Base-by-base conservation (phyloP, 2,797 vertebrate genomes). In the Labroides dimidiatus region DNA sequence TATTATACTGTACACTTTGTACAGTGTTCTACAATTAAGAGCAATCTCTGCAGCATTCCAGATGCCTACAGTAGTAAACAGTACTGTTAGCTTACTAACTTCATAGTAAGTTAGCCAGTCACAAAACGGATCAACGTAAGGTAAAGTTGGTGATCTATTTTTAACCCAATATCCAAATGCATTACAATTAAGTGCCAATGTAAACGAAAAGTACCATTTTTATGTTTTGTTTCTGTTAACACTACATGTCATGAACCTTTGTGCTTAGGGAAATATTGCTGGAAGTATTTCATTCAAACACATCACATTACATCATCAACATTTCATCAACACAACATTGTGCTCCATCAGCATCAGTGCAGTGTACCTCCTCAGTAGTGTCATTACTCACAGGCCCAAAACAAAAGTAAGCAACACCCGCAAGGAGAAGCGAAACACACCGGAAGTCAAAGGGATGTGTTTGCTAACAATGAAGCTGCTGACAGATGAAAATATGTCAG, bases 381-480 rank as follows among this genome's bases (percentile, higher is more conserved):
- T n/a, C 20, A 39, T 21, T n/a, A 12, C 45, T 77, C 50, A 23
- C 43, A 66, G 62, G 19, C 20, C 19, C 1, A 14, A 17, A 12
- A 56, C 20, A 44, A 42, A 47, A 48, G 47, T 10, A 53, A 48
- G 41, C 33, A 47, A 57, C n/a, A 56, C 24, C 33, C 0, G 4
- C 62, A 52, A 50, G 45, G 60, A 42, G 47, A 42, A 48, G 45
- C 20, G 24, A 63, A 68, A 71, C 12, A 65, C 19, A 27, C 41
- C 8, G 2, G 16, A 20, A 47, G 23, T 4, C 13, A 57, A 45
- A 36, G 39, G 42, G 11, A 3, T 61, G 37, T 16, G 39, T 41
- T 44, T 47, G 11, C 45, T 50, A 27, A 48, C 20, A 48, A 3
- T 30, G 9, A 36, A 19, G 33, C 12, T 39, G 51, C 37, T 64